These are phyloP conservation scores for Lepilemur ruficaudatus DNA, from an alignment of 2,797 vertebrate species.

Conservation along the genomic window DNA sequence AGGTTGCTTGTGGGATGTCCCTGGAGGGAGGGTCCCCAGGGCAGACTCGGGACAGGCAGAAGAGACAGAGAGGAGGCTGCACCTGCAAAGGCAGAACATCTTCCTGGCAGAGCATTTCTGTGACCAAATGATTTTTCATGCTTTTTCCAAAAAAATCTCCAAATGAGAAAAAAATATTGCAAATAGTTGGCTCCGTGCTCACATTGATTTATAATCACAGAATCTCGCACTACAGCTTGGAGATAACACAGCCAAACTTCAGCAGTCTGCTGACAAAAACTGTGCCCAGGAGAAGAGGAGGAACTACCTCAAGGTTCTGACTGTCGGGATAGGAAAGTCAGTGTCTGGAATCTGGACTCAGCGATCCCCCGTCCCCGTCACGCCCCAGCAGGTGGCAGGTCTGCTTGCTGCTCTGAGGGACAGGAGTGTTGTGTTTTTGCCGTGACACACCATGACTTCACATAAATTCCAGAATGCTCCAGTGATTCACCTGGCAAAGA, in stretches of 20 bases:
- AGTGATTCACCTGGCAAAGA: background rate
- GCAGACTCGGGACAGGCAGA: too few species aligned
- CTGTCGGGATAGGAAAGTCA: rapidly evolving
- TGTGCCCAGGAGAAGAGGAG: background rate
- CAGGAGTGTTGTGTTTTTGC: too few species aligned
- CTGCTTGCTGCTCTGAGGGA: background rate
- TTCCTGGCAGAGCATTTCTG: background rate
- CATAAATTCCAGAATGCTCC: too few species aligned
- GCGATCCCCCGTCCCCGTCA: background rate
- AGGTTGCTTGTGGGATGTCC: background rate
- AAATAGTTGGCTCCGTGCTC: background rate
- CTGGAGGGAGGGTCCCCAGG: background rate
- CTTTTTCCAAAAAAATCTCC: background rate
- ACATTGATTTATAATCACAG: background rate
- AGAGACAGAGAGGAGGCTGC: background rate
- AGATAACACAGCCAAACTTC: rapidly evolving
- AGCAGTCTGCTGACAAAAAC: too few species aligned
- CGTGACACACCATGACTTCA: background rate
- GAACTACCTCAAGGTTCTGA: too few species aligned
- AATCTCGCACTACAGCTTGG: background rate
- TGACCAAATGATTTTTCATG: background rate
- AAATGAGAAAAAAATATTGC: background rate
- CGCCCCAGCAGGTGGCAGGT: rapidly evolving
- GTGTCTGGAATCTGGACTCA: background rate
- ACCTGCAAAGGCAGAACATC: background rate